phyloP scores from a whole-genome alignment of 2,797 vertebrate genomes.

The Cuniculus paca region DNA sequence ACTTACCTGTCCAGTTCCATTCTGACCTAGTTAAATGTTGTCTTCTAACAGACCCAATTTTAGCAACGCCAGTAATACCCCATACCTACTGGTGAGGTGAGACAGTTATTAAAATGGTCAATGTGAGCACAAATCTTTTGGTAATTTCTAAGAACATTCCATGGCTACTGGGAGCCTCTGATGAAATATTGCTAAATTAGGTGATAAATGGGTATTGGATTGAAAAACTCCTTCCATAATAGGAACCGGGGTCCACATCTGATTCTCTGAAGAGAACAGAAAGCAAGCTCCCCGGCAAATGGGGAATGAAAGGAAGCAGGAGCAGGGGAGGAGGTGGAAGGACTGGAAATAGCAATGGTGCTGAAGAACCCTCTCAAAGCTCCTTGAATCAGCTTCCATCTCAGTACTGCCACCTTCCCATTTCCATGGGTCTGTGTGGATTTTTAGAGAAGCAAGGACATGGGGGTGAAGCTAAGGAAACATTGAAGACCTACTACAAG shows the following conservation, averaged over 20 bases:
- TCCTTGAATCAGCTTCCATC: neutral
- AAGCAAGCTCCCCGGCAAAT: neutral
- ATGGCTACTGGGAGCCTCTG: neutral
- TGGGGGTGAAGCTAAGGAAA: neutral
- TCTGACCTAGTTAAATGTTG: neutral
- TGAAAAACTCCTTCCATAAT: neutral
- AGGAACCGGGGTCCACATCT: neutral
- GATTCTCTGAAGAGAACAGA: constrained; percentile 18
- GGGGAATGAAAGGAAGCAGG: neutral
- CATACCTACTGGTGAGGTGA: neutral
- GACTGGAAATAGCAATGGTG: neutral
- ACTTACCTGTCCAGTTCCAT: constrained; percentile 22
- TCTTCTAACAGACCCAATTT: neutral
- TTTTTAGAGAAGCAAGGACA: constrained; percentile 19
- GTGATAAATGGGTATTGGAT: constrained; percentile 7
- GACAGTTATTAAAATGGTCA: constrained; percentile 48
- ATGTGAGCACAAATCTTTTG: neutral
- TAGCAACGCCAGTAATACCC: neutral
- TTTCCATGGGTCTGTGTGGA: neutral
- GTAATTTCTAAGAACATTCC: constrained; percentile 47
- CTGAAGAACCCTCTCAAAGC: neutral
- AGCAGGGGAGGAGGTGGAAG: neutral
- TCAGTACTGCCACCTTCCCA: neutral
- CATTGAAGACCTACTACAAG: neutral
- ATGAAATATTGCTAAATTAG: constrained; percentile 38